Percentiles rank a stretch among this genome's conserved stretches.
Conservation (phyloP, 2,113 vertebrate genomes). For the Vulpes lagopus region DNA sequence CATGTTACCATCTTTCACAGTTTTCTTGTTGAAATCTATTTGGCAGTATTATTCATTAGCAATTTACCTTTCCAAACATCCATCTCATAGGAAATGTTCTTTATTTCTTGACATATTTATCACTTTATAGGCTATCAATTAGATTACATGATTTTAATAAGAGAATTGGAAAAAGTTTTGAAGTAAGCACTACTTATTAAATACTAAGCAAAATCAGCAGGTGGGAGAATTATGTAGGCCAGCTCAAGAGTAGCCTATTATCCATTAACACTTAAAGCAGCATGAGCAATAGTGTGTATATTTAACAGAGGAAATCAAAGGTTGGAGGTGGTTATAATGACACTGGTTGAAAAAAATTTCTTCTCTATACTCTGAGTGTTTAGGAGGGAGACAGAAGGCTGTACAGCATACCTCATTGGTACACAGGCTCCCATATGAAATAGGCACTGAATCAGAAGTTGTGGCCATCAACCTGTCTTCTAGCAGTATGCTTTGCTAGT, state of each 20-base stretch:
- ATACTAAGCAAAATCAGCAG: background rate
- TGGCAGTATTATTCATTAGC: background rate
- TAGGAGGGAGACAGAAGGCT: background rate
- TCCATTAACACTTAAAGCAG: background rate
- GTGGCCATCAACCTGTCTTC: background rate
- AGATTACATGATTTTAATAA: background rate
- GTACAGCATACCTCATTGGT: background rate
- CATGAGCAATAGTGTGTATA: background rate
- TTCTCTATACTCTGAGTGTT: background rate
- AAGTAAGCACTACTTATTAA: background rate
- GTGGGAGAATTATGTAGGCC: background rate
- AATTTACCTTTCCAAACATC: background rate
- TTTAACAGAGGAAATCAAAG: background rate
- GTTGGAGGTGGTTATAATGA: background rate
- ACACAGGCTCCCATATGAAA: background rate
- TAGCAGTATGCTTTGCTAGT: background rate
- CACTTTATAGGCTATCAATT: background rate
- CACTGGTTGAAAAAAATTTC: background rate
- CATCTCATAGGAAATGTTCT: constrained; percentile 29
- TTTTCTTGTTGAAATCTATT: background rate
- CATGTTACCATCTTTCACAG: background rate
- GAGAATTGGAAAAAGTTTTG: background rate
- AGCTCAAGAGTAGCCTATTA: background rate
- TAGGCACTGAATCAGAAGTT: background rate
- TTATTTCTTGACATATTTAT: background rate